Evolutionary conservation across 2,797 vertebrate species (phyloP).

Genomic region (Chromis chromis): DNA sequence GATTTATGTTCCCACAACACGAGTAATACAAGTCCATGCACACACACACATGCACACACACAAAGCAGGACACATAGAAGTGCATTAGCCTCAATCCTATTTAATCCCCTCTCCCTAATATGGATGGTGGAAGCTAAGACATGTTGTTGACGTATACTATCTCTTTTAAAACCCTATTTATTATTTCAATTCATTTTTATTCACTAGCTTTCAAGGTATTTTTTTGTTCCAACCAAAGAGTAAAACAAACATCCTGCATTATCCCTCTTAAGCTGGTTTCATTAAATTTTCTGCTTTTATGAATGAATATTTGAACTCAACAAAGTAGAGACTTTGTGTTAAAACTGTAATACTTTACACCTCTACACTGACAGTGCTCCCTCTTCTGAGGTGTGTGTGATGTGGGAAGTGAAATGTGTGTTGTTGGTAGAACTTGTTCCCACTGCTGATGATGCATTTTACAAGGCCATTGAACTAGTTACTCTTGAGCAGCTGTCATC

Average conservation of each 20-base stretch:
- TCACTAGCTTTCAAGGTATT: slow-evolving; percentile 8
- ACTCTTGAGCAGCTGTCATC: slow-evolving; percentile 50
- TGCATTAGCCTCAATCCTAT: slow-evolving; percentile 53
- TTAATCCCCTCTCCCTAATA: slow-evolving; percentile 48
- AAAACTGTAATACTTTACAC: not conserved
- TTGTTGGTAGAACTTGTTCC: slow-evolving; percentile 40
- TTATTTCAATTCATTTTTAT: slow-evolving; percentile 18
- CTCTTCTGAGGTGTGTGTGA: slow-evolving; percentile 26
- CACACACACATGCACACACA: slow-evolving; percentile 32
- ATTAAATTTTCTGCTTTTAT: slow-evolving; percentile 1
- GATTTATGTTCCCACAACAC: slow-evolving; percentile 16
- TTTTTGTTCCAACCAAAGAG: slow-evolving; percentile 15
- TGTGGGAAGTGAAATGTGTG: slow-evolving; percentile 35
- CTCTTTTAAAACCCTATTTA: slow-evolving; percentile 37
- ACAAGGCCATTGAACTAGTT: slow-evolving; percentile 48
- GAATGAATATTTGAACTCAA: slow-evolving; percentile 11
- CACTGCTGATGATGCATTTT: slow-evolving; percentile 56
- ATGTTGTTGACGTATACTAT: slow-evolving; percentile 35
- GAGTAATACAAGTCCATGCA: slow-evolving; percentile 17
- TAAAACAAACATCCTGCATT: slow-evolving; percentile 5
- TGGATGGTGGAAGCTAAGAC: slow-evolving; percentile 33
- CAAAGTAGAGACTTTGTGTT: slow-evolving; percentile 26
- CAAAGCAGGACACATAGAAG: slow-evolving; percentile 38
- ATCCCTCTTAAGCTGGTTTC: not conserved
- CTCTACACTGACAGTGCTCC: slow-evolving; percentile 19